A percentile compares a stretch with the other conserved stretches of the same genome.
These are phyloP conservation scores for Meles meles DNA, from an alignment of 2,113 vertebrate species.

Conservation along the genomic window DNA sequence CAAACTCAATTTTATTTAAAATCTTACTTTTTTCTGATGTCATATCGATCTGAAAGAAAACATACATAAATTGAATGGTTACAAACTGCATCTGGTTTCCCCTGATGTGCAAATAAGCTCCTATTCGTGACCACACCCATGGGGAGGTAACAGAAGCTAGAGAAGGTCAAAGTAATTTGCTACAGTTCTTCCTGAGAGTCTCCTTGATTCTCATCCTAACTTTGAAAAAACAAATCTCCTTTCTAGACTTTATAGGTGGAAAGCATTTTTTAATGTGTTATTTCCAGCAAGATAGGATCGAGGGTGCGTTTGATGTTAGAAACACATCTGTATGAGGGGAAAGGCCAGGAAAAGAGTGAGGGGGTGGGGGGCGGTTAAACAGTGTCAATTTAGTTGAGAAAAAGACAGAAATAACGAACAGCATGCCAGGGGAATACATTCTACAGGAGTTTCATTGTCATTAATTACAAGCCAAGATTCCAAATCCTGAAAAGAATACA, in stretches of 20 bases:
- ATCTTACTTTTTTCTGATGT: slow-evolving; percentile 96
- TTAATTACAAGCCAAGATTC: not conserved
- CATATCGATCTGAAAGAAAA: slow-evolving; percentile 89
- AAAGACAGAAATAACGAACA: not conserved
- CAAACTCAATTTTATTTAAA: slow-evolving; percentile 70
- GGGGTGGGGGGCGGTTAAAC: not conserved
- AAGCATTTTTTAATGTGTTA: not conserved
- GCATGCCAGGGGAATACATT: not conserved
- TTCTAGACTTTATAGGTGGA: not conserved
- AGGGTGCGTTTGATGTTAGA: not conserved
- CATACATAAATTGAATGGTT: slow-evolving; percentile 70
- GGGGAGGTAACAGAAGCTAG: not conserved
- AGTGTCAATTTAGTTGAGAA: not conserved
- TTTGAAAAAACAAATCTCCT: not conserved
- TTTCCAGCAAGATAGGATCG: not conserved
- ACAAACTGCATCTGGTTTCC: not conserved
- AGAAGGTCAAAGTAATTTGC: not conserved
- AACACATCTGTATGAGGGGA: not conserved
- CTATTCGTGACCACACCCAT: not conserved
- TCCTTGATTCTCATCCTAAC: not conserved
- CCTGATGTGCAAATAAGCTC: not conserved
- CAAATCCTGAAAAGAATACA: not conserved
- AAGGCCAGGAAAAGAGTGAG: not conserved
- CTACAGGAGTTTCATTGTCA: not conserved
- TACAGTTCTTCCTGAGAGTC: not conserved